phyloP scores from a whole-genome alignment of 2,888 invertebrate species.

The Chymomyza amoena region DNA sequence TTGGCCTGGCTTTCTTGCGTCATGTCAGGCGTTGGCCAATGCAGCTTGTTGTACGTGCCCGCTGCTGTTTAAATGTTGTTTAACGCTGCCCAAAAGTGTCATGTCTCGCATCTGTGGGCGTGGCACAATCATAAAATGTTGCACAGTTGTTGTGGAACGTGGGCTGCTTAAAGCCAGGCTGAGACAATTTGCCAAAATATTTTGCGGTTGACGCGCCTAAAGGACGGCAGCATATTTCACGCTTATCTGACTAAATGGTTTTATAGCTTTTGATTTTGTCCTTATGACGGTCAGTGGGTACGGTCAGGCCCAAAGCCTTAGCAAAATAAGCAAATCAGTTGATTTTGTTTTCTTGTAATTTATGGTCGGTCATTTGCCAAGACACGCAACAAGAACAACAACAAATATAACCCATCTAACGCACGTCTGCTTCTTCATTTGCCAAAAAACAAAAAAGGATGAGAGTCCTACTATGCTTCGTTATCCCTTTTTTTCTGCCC shows the following conservation, averaged over 20 bases:
- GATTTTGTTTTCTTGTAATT: constrained; percentile 62
- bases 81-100: constrained; percentile 55
- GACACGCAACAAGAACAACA: constrained; percentile 4
- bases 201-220: constrained; percentile 47
- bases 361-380: constrained; percentile 62
- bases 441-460: constrained; percentile 12
- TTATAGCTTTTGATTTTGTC: constrained; percentile 61
- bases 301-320: constrained; percentile 26
- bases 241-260: constrained; percentile 71
- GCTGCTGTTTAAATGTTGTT: constrained; percentile 67
- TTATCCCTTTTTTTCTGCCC: constrained; percentile 47
- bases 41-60: constrained; percentile 47
- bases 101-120: constrained; percentile 33
- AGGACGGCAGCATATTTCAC: constrained; percentile 46
- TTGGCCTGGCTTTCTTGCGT: constrained; percentile 51
- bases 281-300: background rate
- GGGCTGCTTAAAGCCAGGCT: constrained; percentile 13
- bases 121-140: constrained; percentile 56
- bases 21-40: constrained; percentile 32
- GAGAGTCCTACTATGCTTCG: constrained; percentile 43
- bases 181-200: constrained; percentile 29
- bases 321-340: constrained; percentile 9
- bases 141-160: constrained; percentile 54
- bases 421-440: background rate
- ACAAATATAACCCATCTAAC: background rate